Base-by-base conservation (phyloP, 2,888 invertebrate genomes). In the Drosophila lutescens region DNA sequence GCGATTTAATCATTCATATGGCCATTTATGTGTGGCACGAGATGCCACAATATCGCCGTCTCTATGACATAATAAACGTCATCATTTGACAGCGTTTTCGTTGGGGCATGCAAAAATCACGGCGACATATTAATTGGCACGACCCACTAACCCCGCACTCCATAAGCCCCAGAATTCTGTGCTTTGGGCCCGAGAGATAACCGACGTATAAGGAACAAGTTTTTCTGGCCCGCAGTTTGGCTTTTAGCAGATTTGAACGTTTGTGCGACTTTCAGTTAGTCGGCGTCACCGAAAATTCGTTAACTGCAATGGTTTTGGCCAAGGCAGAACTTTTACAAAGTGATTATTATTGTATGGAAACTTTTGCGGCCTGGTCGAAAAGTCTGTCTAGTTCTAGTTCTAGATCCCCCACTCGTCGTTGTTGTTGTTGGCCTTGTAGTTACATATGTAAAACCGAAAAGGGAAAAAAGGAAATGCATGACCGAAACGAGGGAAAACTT, bases 291-390 rank as follows among this genome's bases (percentile, higher is more conserved):
- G 80, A 69, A 86, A 73, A 65, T 71, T 86, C 70, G 83, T 78
- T 86, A 74, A 83, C 88, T 80, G 80, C 80, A 83, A 79, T 76
- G 83, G 88, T 78, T 88, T 67, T 41, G 66, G 68, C 66, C 66
- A 82, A 59, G 63, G 68, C 63, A 74, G 73, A 83, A 83, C 83
- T 88, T 84, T 86, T 38, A 80, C 86, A 86, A 84, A 84, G 83
- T 84, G 83, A 84, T 84, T 84, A 84, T 84, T 84, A 88, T 84
- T 84, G 83, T 88, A 88, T 76, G 83, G 69, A 88, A 84, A 84
- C 74, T 84, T 84, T 74, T 68, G 74, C 62, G 76, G 69, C 44
- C 56, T 67, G 82, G 62, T 59, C 71, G 62, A 66, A 70, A 66
- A 63, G 63, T 62, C 61, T 36, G 49, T 43, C 54, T 66, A 67